phyloP scores from a whole-genome alignment of 1,140 invertebrate species.

The Caenorhabditis inopinata region DNA sequence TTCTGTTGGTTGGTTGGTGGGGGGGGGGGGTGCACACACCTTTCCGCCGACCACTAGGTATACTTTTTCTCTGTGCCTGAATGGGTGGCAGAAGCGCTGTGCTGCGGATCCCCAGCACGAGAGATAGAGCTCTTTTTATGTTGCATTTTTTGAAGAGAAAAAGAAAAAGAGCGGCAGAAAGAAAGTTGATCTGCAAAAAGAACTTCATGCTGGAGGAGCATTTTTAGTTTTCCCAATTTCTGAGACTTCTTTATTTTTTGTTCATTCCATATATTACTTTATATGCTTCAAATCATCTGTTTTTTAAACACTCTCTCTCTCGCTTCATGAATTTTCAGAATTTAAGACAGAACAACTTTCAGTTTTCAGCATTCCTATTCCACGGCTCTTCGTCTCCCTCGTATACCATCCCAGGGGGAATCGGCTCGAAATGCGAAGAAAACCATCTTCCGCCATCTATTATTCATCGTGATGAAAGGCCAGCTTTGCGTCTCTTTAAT shows the following conservation, averaged over 20 bases:
- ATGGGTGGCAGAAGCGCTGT: neutral
- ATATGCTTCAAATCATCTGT: neutral
- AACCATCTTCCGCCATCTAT: neutral
- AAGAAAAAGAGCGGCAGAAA: neutral
- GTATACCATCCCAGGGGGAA: conserved; percentile 4
- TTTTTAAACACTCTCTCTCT: neutral
- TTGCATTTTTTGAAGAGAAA: neutral
- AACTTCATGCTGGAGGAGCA: neutral
- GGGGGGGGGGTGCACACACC: neutral
- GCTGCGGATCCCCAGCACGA: conserved; percentile 1
- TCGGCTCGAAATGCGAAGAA: conserved; percentile 29
- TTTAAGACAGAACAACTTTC: too few relatives aligned
- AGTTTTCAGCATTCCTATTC: neutral
- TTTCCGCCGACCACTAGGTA: neutral
- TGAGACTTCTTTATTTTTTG: too few relatives aligned
- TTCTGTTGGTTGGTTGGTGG: neutral
- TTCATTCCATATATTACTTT: neutral
- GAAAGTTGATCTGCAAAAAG: neutral
- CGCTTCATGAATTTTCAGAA: neutral
- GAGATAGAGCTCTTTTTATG: too few relatives aligned
- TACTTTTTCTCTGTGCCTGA: neutral
- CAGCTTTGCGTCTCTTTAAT: conserved; percentile 10
- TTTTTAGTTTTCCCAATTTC: too few relatives aligned
- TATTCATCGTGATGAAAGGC: conserved; percentile 4
- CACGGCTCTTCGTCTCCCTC: neutral